Conservation (phyloP, 2,888 invertebrate species). For the Minunthozetes semirufus region DNA sequence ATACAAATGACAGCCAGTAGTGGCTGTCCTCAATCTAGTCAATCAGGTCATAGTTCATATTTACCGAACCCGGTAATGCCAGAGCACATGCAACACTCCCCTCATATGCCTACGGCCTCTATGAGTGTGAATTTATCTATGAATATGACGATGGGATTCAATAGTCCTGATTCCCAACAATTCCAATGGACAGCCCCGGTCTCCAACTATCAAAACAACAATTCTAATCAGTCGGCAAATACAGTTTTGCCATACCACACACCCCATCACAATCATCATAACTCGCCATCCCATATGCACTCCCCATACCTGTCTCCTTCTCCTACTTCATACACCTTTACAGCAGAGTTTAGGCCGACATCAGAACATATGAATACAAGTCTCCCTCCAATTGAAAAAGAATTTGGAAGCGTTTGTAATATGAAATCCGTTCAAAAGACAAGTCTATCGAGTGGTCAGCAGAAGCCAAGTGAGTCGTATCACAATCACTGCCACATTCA, state of each 20-base stretch:
- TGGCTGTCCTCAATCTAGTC: not conserved
- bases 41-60: slow-evolving; percentile 15
- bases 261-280: no score
- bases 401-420: slow-evolving; percentile 33
- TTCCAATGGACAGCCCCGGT: slow-evolving; percentile 22
- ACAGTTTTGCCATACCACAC: not conserved
- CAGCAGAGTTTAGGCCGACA: slow-evolving; percentile 68
- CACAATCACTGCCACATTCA: slow-evolving; percentile 5
- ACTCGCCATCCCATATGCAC: not conserved
- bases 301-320: slow-evolving; percentile 23
- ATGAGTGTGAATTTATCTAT: slow-evolving; percentile 96
- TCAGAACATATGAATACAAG: slow-evolving; percentile 44
- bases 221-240: slow-evolving; percentile 6
- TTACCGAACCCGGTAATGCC: slow-evolving; percentile 50
- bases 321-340: slow-evolving; percentile 64
- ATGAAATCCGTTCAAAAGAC: not conserved
- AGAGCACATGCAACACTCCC: not conserved
- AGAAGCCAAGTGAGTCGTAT: not conserved
- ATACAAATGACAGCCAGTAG: slow-evolving; percentile 26
- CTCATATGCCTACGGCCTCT: slow-evolving; percentile 50
- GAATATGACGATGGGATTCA: slow-evolving; percentile 90
- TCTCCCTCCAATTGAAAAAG: slow-evolving; percentile 38
- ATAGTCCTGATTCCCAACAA: not conserved
- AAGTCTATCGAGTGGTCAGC: not conserved
- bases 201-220: not conserved